Evolutionary conservation across 2,113 vertebrate genomes (phyloP).

Genomic region (Sinocyclocheilus rhinocerous): DNA sequence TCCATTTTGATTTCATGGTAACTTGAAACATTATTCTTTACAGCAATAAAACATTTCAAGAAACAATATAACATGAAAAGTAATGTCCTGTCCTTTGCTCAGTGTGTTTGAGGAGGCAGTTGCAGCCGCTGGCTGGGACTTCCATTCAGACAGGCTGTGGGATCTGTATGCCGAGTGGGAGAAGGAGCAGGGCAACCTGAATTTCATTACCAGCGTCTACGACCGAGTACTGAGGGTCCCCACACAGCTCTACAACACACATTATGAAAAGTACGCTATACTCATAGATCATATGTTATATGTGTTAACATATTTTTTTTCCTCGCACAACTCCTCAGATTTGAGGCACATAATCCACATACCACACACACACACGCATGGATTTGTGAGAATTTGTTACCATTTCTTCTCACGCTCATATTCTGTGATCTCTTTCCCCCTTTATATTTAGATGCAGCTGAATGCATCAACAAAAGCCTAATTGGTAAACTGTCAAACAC

Average conservation of each 20-base stretch:
- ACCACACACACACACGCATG: conserved; percentile 46
- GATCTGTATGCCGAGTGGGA: conserved; percentile 85
- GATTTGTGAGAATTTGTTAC: conserved; percentile 57
- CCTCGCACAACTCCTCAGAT: conserved; percentile 42
- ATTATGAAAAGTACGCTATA: conserved; percentile 81
- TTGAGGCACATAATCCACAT: conserved; percentile 38
- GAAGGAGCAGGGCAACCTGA: conserved; percentile 77
- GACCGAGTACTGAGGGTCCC: conserved; percentile 78
- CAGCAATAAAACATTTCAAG: not conserved
- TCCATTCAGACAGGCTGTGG: conserved; percentile 86
- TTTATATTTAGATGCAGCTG: conserved; percentile 61
- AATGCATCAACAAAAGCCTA: conserved; percentile 61
- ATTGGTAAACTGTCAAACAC: conserved; percentile 62
- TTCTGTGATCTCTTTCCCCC: conserved; percentile 58
- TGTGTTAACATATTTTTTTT: conserved; percentile 27
- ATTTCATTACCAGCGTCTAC: conserved; percentile 72
- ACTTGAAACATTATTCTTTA: not conserved
- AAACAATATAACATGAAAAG: not conserved
- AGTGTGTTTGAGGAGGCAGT: conserved; percentile 82
- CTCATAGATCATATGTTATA: not conserved
- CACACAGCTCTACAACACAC: conserved; percentile 83
- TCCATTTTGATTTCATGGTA: not conserved
- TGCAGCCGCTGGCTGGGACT: conserved; percentile 79
- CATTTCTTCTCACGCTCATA: conserved; percentile 57
- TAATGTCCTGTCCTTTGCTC: not conserved